Evolutionary conservation across 2,888 invertebrate species (phyloP).

Genomic region (Meiosimyza decipiens): DNA sequence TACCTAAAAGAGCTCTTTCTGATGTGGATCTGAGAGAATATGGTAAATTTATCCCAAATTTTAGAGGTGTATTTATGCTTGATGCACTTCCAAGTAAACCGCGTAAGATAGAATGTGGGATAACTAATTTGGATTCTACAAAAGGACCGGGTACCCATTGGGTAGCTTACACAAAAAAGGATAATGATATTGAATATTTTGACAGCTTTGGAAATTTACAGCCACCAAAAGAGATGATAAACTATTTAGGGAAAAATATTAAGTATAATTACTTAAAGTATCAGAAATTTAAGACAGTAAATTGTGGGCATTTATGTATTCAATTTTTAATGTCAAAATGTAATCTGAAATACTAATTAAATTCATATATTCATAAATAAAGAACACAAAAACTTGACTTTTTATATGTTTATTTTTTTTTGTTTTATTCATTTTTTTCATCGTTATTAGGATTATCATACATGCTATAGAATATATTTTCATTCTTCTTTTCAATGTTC

Average conservation of each 20-base stretch:
- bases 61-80: slow-evolving; percentile 53
- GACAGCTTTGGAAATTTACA: slow-evolving; percentile 60
- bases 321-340: slow-evolving; percentile 33
- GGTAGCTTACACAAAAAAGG: slow-evolving; percentile 57
- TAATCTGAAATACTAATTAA: no score
- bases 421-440: no score
- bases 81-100: slow-evolving; percentile 36
- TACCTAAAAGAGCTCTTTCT: slow-evolving; percentile 46
- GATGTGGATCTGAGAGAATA: slow-evolving; percentile 51
- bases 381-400: no score
- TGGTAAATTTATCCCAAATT: slow-evolving; percentile 30
- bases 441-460: no score
- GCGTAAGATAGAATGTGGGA: slow-evolving; percentile 34
- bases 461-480: no score
- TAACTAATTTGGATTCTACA: slow-evolving; percentile 49
- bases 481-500: no score
- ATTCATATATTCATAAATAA: no score
- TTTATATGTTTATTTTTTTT: no score
- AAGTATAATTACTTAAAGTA: slow-evolving; percentile 51
- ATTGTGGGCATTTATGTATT: slow-evolving; percentile 38
- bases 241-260: slow-evolving; percentile 47
- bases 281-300: slow-evolving; percentile 48
- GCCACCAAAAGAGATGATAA: slow-evolving; percentile 53
- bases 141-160: slow-evolving; percentile 56
- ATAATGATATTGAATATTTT: slow-evolving; percentile 55